A percentile compares a stretch with the other conserved stretches of the same genome.
Conservation (phyloP, 2,888 invertebrate species). For the Macrosoma leucophasiata region DNA sequence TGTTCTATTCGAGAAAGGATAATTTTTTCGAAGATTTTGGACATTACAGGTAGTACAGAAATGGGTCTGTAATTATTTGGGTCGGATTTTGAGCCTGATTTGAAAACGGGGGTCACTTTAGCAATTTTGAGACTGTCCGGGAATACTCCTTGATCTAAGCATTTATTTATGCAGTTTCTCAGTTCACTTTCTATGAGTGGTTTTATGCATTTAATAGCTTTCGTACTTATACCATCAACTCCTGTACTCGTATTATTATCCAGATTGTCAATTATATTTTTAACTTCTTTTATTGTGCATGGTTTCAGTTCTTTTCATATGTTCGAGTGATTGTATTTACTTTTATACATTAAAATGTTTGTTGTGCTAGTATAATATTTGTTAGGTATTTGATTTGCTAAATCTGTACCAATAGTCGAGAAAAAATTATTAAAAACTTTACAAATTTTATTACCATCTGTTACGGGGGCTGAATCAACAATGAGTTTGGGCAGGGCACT, state of each 20-base stretch:
- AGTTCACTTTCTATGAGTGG: conserved; percentile 4
- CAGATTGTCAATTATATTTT: conserved; percentile 12
- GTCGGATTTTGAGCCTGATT: conserved; percentile 11
- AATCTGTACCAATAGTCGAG: conserved; percentile 10
- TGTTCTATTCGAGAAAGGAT: conserved; percentile 7
- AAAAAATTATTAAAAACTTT: conserved; percentile 21
- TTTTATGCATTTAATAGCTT: conserved; percentile 36
- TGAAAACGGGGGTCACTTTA: conserved; percentile 13
- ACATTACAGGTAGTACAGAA: conserved; percentile 13
- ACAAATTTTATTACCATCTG: conserved; percentile 16
- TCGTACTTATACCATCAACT: conserved; percentile 14
- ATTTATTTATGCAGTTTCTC: conserved; percentile 11
- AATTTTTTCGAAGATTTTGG: conserved; percentile 16
- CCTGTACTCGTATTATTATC: conserved; percentile 13
- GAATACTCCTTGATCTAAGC: conserved; percentile 11
- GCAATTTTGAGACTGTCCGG: conserved; percentile 18
- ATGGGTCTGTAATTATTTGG: conserved; percentile 15
- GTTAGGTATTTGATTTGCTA: conserved; percentile 19
- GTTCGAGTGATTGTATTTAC: neutral
- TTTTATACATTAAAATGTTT: neutral
- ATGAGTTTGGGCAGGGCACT: conserved; percentile 13
- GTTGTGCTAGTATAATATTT: conserved; percentile 8
- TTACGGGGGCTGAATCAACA: conserved; percentile 2
- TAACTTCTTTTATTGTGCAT: conserved; percentile 3
- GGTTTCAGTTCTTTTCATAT: neutral